These are phyloP conservation scores for Coregonus sp. DNA, from an alignment of 2,797 vertebrate species.

Conservation along the genomic window DNA sequence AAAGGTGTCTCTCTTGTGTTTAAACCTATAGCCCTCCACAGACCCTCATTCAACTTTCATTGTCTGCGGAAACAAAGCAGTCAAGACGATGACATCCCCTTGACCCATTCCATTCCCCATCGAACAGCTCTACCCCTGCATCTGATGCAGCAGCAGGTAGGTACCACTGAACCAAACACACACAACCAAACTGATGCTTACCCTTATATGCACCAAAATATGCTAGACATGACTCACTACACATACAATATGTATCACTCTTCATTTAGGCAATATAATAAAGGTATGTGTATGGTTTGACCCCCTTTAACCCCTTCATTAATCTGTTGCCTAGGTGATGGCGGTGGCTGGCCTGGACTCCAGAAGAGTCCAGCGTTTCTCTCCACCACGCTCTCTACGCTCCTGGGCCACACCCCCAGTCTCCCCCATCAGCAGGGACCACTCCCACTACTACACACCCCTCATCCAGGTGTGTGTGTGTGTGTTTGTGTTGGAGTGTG, in stretches of 20 bases:
- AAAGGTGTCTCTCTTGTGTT: background rate
- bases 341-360: conserved; percentile 89
- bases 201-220: background rate
- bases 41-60: conserved; percentile 91
- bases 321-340: conserved; percentile 82
- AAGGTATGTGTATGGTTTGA: background rate
- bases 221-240: background rate
- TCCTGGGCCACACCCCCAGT: conserved; percentile 94
- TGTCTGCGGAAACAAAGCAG: conserved; percentile 90
- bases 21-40: conserved; percentile 78
- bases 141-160: conserved; percentile 89
- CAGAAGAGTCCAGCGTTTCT: conserved; percentile 83
- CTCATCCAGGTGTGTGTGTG: conserved; percentile 76
- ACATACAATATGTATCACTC: background rate
- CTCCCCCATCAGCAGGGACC: conserved; percentile 82
- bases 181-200: background rate
- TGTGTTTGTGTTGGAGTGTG: background rate
- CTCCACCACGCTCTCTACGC: conserved; percentile 86
- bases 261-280: background rate
- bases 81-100: conserved; percentile 81
- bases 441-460: conserved; percentile 83
- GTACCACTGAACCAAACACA: background rate
- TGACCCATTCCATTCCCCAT: conserved; percentile 79
- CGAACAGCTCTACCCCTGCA: conserved; percentile 88
- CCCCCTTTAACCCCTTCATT: conserved; percentile 4